Evolutionary conservation across 2,113 vertebrate genomes (phyloP), one percentile per base, ranked within the genome.

Genomic region (Atherinomorus stipes): DNA sequence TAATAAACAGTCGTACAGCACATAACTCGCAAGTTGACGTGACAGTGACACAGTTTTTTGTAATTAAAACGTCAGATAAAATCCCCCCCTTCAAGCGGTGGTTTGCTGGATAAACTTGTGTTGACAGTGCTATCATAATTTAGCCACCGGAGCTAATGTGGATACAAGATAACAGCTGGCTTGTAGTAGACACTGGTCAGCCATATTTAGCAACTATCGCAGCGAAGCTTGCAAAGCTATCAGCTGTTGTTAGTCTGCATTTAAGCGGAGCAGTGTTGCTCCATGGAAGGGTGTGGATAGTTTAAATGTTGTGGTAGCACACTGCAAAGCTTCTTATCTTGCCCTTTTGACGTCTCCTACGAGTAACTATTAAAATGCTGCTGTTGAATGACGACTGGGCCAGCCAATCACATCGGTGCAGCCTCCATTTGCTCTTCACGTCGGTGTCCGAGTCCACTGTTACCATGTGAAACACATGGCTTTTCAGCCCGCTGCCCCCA

Each of bases 381-480:
- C 50, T 11, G 64, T 45, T 82, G 86, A 92, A 25, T 89, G 91
- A 91, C 85, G 61, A 7, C 53, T 31, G 16, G 50, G 38, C 25
- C 54, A 61, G 67, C 93, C 90, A 90, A 91, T 92, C 77, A 82
- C 2, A 78, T 71, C 53, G 61, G 49, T 22, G 71, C 87, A 74
- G 75, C 83, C 80, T 91, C 91, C 90, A 91, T 93, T 93, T 92
- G 89, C 90, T 84, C 85, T 66, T 78, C 87, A 71, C 81, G 77
- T 84, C 72, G 67, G 44, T 80, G 69, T 65, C 72, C 68, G 80
- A 84, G 88, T 80, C 79, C 83, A 19, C 61, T 42, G 74, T 62
- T 78, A 74, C 68, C 77, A 73, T 47, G 74, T 45, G 60, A 71
- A 68, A 81, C 85, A 66, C 78, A 80, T 87, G 87, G 83, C 88